Base-by-base conservation (phyloP, 2,797 vertebrate genomes). In the Huso huso region DNA sequence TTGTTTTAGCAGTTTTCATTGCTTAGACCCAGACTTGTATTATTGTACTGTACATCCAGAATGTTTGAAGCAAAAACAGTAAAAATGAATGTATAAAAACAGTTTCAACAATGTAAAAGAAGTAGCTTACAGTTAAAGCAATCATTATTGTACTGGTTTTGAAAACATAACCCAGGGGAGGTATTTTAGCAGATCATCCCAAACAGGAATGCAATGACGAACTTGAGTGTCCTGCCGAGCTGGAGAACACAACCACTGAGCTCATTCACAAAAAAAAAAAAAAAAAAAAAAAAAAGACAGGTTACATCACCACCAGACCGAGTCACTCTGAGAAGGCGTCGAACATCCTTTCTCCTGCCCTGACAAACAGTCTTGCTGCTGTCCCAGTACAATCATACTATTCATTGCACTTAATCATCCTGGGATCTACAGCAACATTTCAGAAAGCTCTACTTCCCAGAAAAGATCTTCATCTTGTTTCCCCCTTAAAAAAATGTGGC, bases 271-370 rank as follows among this genome's bases (percentile, higher is more conserved):
- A 69, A 79, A 3, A 37, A 37, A 37, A 37, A 37, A 37, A n/a
- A n/a, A n/a, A n/a, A n/a, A n/a, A n/a, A n/a, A 37, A 37, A 37
- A 37, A 79, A 53, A 48, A 62, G 1, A 73, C 70, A 73, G 76
- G 78, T 82, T 79, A 83, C 81, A 80, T 82, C 81, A 83, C 70
- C 65, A 65, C 8, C 64, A 66, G 57, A 66, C 65, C 67, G 52
- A 51, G 68, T 69, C 59, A 66, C 70, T 63, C 68, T 10, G 37
- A 66, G 63, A 18, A 6, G 62, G 4, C 23, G 23, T 63, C 12
- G 0, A 12, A 13, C 11, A 66, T 37, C 61, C 61, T 68, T 64
- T 60, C 57, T 65, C 18, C 8, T 69, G 61, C 62, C 55, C 52
- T 13, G 53, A 23, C 37, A 63, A 69, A 69, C 48, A 64, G 66